These are phyloP conservation scores for Branchipolynoe longqiensis DNA, from an alignment of 2,888 invertebrate species.

Conservation along the genomic window DNA sequence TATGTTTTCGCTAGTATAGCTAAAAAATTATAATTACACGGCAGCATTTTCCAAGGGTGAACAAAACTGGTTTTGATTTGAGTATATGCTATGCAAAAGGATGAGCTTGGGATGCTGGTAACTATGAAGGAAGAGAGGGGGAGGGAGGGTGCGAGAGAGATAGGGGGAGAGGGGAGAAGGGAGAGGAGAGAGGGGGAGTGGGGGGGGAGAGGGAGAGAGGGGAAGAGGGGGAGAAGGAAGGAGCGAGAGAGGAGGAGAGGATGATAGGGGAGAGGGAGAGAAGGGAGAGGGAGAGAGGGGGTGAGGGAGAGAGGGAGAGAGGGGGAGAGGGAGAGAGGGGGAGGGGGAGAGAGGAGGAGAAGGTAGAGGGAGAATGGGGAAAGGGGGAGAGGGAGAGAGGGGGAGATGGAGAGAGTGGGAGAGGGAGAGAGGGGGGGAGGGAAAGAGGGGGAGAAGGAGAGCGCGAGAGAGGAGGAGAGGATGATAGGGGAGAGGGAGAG, in stretches of 20 bases:
- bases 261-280: background rate
- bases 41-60: too few species aligned
- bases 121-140: background rate
- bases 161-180: background rate
- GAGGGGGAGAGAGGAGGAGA: background rate
- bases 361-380: background rate
- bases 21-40: too few species aligned
- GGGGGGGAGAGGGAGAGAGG: background rate
- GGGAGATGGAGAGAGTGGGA: background rate
- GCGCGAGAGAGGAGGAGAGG: background rate
- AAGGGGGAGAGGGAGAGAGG: slow-evolving; percentile 3
- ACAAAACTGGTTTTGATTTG: too few species aligned
- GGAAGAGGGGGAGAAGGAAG: background rate
- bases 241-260: background rate
- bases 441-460: background rate
- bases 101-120: too few species aligned
- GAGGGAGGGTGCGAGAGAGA: background rate
- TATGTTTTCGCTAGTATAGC: too few species aligned
- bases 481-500: background rate
- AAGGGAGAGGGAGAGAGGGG: slow-evolving; percentile 1
- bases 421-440: slow-evolving; percentile 8
- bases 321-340: background rate
- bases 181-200: background rate
- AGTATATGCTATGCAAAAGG: too few species aligned
- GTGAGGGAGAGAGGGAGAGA: background rate